These are phyloP conservation scores for Apamea sordens DNA, from an alignment of 2,888 invertebrate species.

Conservation along the genomic window DNA sequence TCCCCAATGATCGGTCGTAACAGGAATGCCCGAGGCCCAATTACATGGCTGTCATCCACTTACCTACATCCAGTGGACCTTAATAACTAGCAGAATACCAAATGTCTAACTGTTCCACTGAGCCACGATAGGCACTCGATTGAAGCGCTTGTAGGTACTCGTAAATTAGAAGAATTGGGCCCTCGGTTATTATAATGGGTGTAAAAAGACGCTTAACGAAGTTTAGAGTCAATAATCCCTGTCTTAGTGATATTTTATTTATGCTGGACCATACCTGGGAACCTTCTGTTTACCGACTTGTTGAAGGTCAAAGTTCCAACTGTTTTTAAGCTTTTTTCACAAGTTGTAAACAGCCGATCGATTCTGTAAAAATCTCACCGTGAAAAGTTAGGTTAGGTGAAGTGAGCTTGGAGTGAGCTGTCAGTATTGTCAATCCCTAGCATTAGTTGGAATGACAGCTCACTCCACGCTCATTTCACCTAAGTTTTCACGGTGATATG, in stretches of 20 bases:
- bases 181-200: background rate
- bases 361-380: too few species aligned
- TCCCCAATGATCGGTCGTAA: slow-evolving; percentile 26
- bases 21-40: slow-evolving; percentile 21
- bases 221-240: too few species aligned
- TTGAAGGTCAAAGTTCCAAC: too few species aligned
- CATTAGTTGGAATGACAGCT: too few species aligned
- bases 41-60: slow-evolving; percentile 13
- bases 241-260: too few species aligned
- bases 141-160: background rate
- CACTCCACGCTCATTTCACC: too few species aligned
- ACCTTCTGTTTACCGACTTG: background rate
- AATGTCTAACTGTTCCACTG: background rate
- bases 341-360: too few species aligned
- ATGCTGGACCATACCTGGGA: background rate
- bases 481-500: too few species aligned
- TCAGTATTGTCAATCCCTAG: too few species aligned
- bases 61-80: background rate
- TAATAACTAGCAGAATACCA: background rate
- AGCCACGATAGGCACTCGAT: background rate
- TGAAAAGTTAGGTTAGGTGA: too few species aligned
- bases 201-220: background rate
- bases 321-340: background rate
- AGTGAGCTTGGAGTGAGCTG: too few species aligned
- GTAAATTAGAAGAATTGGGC: background rate